phyloP scores from a whole-genome alignment of 2,888 invertebrate species.

The Didymodactylos carnosus region DNA sequence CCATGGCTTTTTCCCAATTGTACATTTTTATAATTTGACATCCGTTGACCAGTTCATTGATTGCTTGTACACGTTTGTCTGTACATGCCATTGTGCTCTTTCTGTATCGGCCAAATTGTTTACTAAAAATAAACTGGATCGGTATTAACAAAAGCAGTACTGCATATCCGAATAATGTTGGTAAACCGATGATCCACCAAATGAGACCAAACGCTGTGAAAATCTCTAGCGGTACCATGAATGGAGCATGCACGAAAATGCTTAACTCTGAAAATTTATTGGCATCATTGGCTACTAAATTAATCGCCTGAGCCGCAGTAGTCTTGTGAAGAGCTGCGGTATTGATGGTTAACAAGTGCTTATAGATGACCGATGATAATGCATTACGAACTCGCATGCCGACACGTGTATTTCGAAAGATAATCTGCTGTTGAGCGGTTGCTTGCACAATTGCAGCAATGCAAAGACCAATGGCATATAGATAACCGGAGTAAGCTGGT shows the following conservation, averaged over 20 bases:
- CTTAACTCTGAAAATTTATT: not conserved
- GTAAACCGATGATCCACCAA: not conserved
- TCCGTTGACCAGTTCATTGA: slow-evolving; percentile 80
- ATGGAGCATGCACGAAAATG: too few species aligned
- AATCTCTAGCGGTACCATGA: not conserved
- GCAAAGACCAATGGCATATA: not conserved
- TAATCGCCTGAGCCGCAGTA: not conserved
- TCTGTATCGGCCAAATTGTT: not conserved
- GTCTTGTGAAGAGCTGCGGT: not conserved
- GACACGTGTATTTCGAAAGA: not conserved
- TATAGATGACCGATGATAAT: not conserved
- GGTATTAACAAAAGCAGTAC: not conserved
- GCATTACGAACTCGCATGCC: not conserved
- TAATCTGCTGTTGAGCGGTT: not conserved
- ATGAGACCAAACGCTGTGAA: not conserved
- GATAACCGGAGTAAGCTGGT: not conserved
- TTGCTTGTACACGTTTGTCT: slow-evolving; percentile 68
- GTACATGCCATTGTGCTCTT: not conserved
- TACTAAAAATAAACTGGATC: not conserved
- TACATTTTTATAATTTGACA: slow-evolving; percentile 93
- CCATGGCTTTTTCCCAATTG: slow-evolving; percentile 76
- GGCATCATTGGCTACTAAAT: not conserved
- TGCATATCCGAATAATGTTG: not conserved
- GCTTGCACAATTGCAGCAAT: not conserved
- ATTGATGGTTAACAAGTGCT: not conserved